Evolutionary conservation across 30 jellyfish, hydroid and myxozoan species (phyloP), one percentile per base, ranked within the genome.

Genomic region (Phacellophora camtschatica): DNA sequence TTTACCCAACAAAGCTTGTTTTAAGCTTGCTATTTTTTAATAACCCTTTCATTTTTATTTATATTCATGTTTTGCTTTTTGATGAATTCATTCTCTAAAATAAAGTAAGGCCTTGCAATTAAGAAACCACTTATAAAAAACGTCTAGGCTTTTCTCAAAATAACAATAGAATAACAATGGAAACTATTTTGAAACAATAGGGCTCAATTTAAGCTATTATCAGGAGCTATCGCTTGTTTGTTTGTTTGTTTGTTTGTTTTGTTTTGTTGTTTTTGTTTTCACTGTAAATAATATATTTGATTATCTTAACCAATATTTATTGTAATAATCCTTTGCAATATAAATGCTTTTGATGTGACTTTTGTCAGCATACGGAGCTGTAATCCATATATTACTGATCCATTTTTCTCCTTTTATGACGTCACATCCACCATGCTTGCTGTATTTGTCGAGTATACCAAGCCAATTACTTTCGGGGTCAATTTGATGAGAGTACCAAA

Each of bases 371-470:
- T 84, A 90, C 4, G 99, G 96, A 2, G 97, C 96, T 0, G 99
- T 81, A 27, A 94, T 50, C 99, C 99, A 94, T n/a, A 83, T 76
- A 71, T 86, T 94, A 55, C 87, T 73, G n/a, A 94, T 87, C 99
- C 99, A 94, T 84, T 94, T 94, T 57, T 93, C 97, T 1, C 99
- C 99, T 74, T 87, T 83, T 43, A 72, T 65, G 46, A 94, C 99
- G 66, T 94, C 99, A 83, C 99, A 94, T 58, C 99, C 99, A 1
- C 99, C 99, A 67, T 94, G 99, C 35, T 87, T 62, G 61, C 96
- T 80, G 77, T 74, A 78, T 32, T 64, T 77, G 45, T 94, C 99
- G 83, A 88, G 37, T 27, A 69, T 88, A 15, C 99, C 99, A 36
- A 94, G 76, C 90, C 90, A 85, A 28, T 90, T 90, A 3, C 87